These are phyloP conservation scores for Drosophila ironensis DNA, from an alignment of 1,140 invertebrate genomes.

Conservation along the genomic window DNA sequence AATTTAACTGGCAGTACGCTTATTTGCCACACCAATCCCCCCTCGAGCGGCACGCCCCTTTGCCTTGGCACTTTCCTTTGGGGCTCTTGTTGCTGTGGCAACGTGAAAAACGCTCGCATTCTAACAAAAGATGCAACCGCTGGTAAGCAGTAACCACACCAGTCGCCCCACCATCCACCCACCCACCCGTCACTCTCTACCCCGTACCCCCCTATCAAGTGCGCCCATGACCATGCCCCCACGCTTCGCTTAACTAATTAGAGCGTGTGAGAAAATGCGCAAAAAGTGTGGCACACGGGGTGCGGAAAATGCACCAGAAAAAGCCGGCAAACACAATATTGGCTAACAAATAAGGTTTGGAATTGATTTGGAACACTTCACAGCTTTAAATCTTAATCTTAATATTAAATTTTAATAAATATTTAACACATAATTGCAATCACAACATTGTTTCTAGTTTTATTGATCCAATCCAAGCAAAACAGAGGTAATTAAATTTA, in stretches of 20 bases:
- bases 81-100: slow-evolving; percentile 45
- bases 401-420: too few species aligned
- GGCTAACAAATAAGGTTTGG: background rate
- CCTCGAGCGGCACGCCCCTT: background rate
- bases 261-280: slow-evolving; percentile 67
- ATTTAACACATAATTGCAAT: too few species aligned
- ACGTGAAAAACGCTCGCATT: slow-evolving; percentile 41
- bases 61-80: background rate
- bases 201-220: slow-evolving; percentile 12
- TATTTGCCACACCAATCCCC: too few species aligned
- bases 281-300: slow-evolving; percentile 3
- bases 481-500: too few species aligned
- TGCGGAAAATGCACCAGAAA: background rate
- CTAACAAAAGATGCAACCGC: slow-evolving; percentile 73
- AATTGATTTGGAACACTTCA: background rate
- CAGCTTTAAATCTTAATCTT: background rate
- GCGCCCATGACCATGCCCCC: slow-evolving; percentile 39
- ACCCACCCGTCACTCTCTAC: background rate
- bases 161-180: background rate
- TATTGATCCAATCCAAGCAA: too few species aligned
- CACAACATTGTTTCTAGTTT: too few species aligned
- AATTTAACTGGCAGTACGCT: slow-evolving; percentile 7
- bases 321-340: background rate
- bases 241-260: slow-evolving; percentile 76
- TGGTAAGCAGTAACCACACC: slow-evolving; percentile 30